Evolutionary conservation across 1,140 invertebrate genomes (phyloP).

Genomic region (Sarcophaga peregrina): DNA sequence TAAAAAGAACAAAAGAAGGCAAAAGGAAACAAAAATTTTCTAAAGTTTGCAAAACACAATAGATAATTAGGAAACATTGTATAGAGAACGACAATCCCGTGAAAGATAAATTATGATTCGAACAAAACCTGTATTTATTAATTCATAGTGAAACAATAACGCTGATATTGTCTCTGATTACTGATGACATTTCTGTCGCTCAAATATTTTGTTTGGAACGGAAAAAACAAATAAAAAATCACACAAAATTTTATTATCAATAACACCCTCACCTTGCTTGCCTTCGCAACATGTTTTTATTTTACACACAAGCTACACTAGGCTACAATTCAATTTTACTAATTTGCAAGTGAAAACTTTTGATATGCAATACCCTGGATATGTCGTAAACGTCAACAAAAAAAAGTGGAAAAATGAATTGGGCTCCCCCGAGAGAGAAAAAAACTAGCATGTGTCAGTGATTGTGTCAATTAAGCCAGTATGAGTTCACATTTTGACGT

Average conservation of each 20-base stretch:
- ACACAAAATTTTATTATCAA: neutral
- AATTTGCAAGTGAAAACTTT: conserved; percentile 13
- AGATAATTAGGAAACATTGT: too few relatives aligned
- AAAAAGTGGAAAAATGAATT: neutral
- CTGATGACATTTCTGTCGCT: conserved; percentile 21
- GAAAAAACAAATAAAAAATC: neutral
- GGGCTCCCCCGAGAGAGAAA: neutral
- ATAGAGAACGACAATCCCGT: too few relatives aligned
- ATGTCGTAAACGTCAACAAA: too few relatives aligned
- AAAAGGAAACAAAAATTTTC: neutral
- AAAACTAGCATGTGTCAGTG: neutral
- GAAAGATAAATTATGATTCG: too few relatives aligned
- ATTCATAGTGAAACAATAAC: neutral
- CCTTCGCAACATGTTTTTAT: neutral
- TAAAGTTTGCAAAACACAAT: neutral
- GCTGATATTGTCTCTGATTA: conserved; percentile 8
- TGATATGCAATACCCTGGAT: neutral
- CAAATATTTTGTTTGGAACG: neutral
- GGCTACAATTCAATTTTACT: conserved; percentile 9
- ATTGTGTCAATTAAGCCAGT: conserved; percentile 20
- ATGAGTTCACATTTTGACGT: conserved; percentile 13
- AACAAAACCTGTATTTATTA: too few relatives aligned
- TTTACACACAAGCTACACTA: neutral
- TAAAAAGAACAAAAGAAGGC: neutral
- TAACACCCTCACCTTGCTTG: neutral